phyloP scores from a whole-genome alignment of 2,113 vertebrate species.

The Lepus timidus region DNA sequence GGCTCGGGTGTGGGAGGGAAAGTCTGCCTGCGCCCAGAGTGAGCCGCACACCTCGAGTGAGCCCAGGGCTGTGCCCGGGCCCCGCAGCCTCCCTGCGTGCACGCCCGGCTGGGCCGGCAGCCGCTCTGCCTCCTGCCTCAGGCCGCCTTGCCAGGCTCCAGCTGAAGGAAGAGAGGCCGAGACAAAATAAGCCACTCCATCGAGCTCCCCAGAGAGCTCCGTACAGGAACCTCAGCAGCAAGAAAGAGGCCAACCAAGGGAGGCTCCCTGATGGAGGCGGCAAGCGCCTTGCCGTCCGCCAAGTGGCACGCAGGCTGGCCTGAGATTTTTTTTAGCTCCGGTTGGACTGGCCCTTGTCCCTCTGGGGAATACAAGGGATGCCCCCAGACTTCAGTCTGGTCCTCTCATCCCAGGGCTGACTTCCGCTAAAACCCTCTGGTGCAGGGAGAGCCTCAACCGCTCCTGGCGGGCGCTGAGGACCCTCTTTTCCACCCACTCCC shows the following conservation, averaged over 20 bases:
- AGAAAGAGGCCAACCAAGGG: not conserved
- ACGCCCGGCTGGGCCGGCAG: not conserved
- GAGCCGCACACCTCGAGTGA: not conserved
- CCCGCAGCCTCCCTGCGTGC: not conserved
- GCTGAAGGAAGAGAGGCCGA: not conserved
- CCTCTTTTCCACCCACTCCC: not conserved
- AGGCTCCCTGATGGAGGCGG: not conserved
- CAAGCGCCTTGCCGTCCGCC: too few species aligned
- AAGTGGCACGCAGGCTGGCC: not conserved
- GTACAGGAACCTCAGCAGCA: not conserved
- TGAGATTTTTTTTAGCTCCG: not conserved
- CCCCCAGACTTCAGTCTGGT: not conserved
- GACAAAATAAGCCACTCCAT: not conserved
- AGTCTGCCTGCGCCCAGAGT: conserved; percentile 16
- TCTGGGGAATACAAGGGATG: not conserved
- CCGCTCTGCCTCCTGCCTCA: not conserved
- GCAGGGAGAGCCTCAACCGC: not conserved
- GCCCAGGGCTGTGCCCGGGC: not conserved
- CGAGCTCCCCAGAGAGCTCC: conserved; percentile 54
- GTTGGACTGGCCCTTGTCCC: not conserved
- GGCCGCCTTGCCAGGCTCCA: not conserved
- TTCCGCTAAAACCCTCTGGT: not conserved
- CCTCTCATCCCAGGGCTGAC: not conserved
- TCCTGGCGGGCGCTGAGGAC: not conserved
- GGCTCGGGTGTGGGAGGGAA: not conserved